Base-by-base conservation (phyloP, 2,888 invertebrate species). In the Nymphalis urticae region DNA sequence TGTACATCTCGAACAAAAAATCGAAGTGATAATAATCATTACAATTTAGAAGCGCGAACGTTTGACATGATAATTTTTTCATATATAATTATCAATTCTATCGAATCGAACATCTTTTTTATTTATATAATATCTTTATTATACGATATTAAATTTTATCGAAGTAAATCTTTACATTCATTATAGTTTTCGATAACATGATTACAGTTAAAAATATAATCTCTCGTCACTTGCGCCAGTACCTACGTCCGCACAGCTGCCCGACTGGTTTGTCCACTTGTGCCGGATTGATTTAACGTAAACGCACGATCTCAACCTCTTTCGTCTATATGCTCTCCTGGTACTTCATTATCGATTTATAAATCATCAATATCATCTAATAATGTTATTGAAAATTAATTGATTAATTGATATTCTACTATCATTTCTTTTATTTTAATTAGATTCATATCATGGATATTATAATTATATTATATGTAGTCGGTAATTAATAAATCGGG, bases 221-320 rank as follows among this genome's bases (percentile, higher is more conserved):
- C 74, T 74, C 77, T 75, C 73, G 74, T 76, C 82, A 85, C 88
- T 87, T 87, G 83, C 79, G 82, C 82, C 86, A 80, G 80, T 75
- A 78, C 77, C 77, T 78, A 82, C 82, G 87, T 83, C 83, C 82
- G 85, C 84, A 84, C 90, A 90, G 92, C 91, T 92, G 92, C 90
- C 87, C 79, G 88, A 92, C 92, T 91, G 92, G 92, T 92, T 92
- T 91, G 89, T 88, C 92, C 91, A 91, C 92, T 91, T 89, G 90
- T 80, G 80, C 83, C 83, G 86, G 92, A 92, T 91, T 92, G 91
- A 92, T 92, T 90, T 88, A 90, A 89, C 86, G 84, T 90, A 86
- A 89, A 87, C 86, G 84, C 85, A 85, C 86, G 87, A 88, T 87
- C 85, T 80, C 82, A 82, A 80, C 80, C 81, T 83, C 83, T 82